Base-by-base conservation (phyloP, 2,797 vertebrate species). In the Oryzias sinensis region DNA sequence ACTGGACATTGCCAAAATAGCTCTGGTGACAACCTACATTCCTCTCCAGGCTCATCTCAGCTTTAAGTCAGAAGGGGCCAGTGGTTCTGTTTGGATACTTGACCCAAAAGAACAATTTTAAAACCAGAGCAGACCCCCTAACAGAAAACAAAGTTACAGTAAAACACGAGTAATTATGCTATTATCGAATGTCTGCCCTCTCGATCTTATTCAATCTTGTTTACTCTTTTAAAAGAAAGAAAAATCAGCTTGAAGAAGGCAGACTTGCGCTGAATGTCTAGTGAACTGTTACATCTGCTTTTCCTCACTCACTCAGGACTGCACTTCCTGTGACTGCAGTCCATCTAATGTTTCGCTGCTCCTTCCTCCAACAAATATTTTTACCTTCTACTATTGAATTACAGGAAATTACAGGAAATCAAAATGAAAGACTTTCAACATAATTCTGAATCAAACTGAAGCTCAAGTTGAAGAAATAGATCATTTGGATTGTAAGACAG, bases 381-480 rank as follows among this genome's bases (percentile, higher is more conserved):
- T 95, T 95, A 96, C 93, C 92, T 90, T 83, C 88, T 87, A 90
- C 93, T 93, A 93, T 96, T 94, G 90, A 90, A 92, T 97, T 97
- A 97, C 95, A 96, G 94, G 93, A 97, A 97, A 95, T 95, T 97
- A 97, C 95, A 96, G 94, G 93, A 97, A 97, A 95, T 95, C 84
- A 91, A 90, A 91, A 90, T 89, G 89, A 95, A 93, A 77, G 86
- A 89, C 90, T 90, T 91, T 91, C 84, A 87, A 86, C 85, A 91
- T 91, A 87, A 94, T 90, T 93, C 87, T 92, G 88, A 79, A 92
- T 90, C 88, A 93, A 92, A 90, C 68, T 67, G 49, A 86, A 79
- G 85, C 87, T 80, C 90, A 66, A 76, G 87, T 91, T 92, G 88
- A 87, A 86, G 89, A 94, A 92, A 68, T 85, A 89, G 85, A 80